Base-by-base conservation (phyloP, 2,113 vertebrate genomes). In the Nibea albiflora region DNA sequence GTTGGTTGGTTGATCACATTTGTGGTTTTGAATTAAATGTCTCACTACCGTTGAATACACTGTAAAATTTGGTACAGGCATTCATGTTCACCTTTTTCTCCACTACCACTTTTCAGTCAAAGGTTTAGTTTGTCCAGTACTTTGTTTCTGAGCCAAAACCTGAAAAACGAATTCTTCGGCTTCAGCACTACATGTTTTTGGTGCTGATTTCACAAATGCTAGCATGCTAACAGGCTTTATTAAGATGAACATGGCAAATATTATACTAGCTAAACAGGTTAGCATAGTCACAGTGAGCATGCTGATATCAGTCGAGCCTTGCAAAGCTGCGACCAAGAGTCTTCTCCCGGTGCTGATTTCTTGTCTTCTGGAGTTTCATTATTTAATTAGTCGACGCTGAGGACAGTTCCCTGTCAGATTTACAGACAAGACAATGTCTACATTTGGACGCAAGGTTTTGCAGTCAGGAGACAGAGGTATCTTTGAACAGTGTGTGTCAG, bases 401-500 rank as follows among this genome's bases (percentile, higher is more conserved):
- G 17, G 46, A 68, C 46, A n/a, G 10, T 15, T 60, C 19, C 7
- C 8, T 42, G 19, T 10, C 4, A 2, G n/a, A 39, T 11, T 52
- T 26, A 57, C 24, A 17, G 42, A 67, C n/a, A 60, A 28, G 15
- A 9, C 46, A 11, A 46, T 39, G 39, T 72, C n/a, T 63, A 26
- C 35, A 62, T 75, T 20, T 63, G 57, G 9, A 64, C 49, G n/a
- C 31, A 20, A 14, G 57, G 11, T 67, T 67, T 46, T 61, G 62
- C 46, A 35, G 20, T 47, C 53, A 24, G 17, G 22, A 9, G 53
- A 24, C 60, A 15, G 9, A 17, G 9, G 4, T 56, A 19, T 42
- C 11, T 64, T 42, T 61, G 47, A 57, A 57, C 58, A 60, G 53
- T 71, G 15, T 24, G 26, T 60, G 17, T 74, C 71, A 19, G 70